Evolutionary conservation across 2,797 vertebrate species (phyloP).

Genomic region (Onychomys torridus): DNA sequence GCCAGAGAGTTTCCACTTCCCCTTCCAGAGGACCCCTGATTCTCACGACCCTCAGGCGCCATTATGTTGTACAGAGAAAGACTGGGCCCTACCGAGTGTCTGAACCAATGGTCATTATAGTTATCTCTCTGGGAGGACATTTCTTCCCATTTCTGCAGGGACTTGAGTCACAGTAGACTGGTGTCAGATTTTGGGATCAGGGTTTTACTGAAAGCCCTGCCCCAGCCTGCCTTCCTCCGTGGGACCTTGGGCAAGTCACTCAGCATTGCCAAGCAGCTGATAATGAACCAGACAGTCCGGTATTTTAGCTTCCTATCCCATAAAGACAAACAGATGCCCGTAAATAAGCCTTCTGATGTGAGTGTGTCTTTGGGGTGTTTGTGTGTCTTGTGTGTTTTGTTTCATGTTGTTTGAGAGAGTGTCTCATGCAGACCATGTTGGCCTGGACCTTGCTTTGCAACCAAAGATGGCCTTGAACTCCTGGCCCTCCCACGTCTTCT

Average conservation of each 20-base stretch:
- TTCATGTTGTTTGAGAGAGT: neutral
- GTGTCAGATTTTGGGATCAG: neutral
- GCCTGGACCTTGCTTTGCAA: neutral
- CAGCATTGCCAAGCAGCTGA: slow-evolving; percentile 31
- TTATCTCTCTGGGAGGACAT: neutral
- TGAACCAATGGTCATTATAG: too few species aligned
- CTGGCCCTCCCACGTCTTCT: neutral
- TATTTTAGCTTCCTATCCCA: slow-evolving; percentile 71
- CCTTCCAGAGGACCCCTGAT: neutral
- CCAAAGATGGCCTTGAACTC: neutral
- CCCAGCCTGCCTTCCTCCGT: neutral
- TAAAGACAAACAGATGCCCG: slow-evolving; percentile 57
- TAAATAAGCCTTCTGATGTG: slow-evolving; percentile 42
- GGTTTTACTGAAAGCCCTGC: neutral
- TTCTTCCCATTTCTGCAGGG: neutral
- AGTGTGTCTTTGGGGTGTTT: neutral
- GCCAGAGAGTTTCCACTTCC: neutral
- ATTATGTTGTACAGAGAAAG: neutral
- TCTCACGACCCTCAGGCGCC: neutral
- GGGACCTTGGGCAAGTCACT: slow-evolving; percentile 58
- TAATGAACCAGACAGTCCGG: slow-evolving; percentile 52
- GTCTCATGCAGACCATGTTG: neutral
- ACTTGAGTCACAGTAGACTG: neutral
- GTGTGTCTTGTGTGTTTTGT: neutral
- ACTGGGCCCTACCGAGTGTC: neutral